Conservation (phyloP, 2,113 vertebrate genomes). For the Lathamus discolor region DNA sequence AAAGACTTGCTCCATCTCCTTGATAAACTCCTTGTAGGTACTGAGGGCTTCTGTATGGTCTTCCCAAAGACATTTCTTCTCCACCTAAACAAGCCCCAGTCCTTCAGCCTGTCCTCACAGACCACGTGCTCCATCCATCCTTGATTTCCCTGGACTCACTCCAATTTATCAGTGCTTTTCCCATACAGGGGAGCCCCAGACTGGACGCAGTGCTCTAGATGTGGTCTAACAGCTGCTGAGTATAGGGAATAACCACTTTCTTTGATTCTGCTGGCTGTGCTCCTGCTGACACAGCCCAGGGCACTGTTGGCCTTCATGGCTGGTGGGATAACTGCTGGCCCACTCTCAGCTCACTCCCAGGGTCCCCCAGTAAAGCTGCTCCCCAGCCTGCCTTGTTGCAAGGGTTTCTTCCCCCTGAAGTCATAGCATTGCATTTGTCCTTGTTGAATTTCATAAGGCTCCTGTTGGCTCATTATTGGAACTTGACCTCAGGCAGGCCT, state of each 20-base stretch:
- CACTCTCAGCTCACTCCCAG: background rate
- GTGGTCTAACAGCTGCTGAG: background rate
- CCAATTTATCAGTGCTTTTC: accelerated
- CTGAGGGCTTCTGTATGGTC: background rate
- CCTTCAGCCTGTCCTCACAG: background rate
- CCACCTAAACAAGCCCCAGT: background rate
- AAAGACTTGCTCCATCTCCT: background rate
- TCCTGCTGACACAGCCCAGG: background rate
- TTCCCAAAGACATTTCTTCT: background rate
- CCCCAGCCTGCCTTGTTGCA: background rate
- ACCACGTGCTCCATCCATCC: accelerated
- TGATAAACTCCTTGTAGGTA: background rate
- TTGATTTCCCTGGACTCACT: background rate
- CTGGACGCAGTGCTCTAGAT: accelerated
- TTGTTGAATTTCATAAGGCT: slow-evolving; percentile 20
- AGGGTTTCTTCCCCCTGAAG: background rate
- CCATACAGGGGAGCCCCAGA: accelerated
- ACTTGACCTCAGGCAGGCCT: slow-evolving; percentile 16
- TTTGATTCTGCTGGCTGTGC: background rate
- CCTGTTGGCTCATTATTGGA: background rate
- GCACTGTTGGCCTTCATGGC: background rate
- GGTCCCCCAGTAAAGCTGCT: background rate
- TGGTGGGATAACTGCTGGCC: background rate
- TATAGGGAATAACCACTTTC: background rate
- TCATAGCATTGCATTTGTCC: background rate